These are phyloP conservation scores for Oncorhynchus gorbuscha DNA, from an alignment of 2,113 vertebrate species.

Conservation along the genomic window DNA sequence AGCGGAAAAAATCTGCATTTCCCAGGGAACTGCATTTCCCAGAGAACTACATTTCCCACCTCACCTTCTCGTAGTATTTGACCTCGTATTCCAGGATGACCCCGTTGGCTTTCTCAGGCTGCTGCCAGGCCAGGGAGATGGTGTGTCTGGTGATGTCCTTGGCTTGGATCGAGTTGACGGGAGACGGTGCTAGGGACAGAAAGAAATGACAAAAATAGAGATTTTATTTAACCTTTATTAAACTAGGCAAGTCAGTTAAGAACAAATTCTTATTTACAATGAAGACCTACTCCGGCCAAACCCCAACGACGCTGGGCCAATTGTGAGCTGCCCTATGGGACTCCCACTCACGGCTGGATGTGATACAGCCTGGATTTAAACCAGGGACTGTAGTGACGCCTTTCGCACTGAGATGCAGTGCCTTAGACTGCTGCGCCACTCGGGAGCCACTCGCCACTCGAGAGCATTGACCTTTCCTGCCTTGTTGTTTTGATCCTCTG, in stretches of 20 bases:
- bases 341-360: too few relatives aligned
- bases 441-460: too few relatives aligned
- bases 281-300: too few relatives aligned
- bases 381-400: too few relatives aligned
- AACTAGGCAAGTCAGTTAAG: too few relatives aligned
- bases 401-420: too few relatives aligned
- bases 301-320: too few relatives aligned
- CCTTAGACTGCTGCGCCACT: too few relatives aligned
- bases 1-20: background rate
- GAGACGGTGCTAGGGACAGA: slow-evolving; percentile 83
- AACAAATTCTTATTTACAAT: too few relatives aligned
- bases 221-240: background rate
- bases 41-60: background rate
- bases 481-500: slow-evolving; percentile 35
- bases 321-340: too few relatives aligned
- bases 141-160: slow-evolving; percentile 96
- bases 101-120: slow-evolving; percentile 94
- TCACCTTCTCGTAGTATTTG: slow-evolving; percentile 98
- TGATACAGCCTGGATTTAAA: too few relatives aligned
- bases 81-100: slow-evolving; percentile 98
- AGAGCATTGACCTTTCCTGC: slow-evolving; percentile 8
- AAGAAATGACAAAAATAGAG: slow-evolving; percentile 24
- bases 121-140: slow-evolving; percentile 90
- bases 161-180: slow-evolving; percentile 89
- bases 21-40: background rate